Conservation (phyloP, 2,888 invertebrate genomes). For the Drosophila leonis region DNA sequence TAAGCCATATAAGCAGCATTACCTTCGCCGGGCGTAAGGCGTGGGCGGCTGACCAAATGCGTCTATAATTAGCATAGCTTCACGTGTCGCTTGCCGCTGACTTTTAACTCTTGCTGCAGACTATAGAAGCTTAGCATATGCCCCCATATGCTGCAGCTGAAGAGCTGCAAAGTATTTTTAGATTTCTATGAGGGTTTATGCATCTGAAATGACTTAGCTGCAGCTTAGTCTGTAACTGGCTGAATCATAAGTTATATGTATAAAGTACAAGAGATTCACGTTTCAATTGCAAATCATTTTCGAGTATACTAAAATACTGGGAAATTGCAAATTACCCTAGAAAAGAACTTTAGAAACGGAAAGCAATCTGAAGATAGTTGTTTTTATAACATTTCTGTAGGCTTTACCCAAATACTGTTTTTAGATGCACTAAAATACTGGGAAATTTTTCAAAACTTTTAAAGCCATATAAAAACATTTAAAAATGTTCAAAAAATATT, state of each 20-base stretch:
- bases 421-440: too few species aligned
- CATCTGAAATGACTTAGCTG: neutral
- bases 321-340: too few species aligned
- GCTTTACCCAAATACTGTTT: too few species aligned
- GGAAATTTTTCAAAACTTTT: too few species aligned
- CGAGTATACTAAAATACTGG: neutral
- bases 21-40: neutral
- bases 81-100: slow-evolving; percentile 18
- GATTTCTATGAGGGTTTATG: neutral
- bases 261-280: neutral
- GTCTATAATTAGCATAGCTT: slow-evolving; percentile 56
- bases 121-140: neutral
- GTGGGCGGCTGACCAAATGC: slow-evolving; percentile 40
- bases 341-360: too few species aligned
- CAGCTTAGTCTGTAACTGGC: neutral
- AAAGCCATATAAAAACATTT: too few species aligned
- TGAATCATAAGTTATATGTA: neutral
- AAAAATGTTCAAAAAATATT: too few species aligned
- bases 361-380: too few species aligned
- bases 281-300: neutral
- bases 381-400: too few species aligned
- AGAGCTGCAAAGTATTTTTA: neutral
- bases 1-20: slow-evolving; percentile 10
- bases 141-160: neutral
- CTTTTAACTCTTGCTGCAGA: neutral